Conservation (phyloP, 35 echinoderm and acorn worm species). For the Ophiothrix spiculata region DNA sequence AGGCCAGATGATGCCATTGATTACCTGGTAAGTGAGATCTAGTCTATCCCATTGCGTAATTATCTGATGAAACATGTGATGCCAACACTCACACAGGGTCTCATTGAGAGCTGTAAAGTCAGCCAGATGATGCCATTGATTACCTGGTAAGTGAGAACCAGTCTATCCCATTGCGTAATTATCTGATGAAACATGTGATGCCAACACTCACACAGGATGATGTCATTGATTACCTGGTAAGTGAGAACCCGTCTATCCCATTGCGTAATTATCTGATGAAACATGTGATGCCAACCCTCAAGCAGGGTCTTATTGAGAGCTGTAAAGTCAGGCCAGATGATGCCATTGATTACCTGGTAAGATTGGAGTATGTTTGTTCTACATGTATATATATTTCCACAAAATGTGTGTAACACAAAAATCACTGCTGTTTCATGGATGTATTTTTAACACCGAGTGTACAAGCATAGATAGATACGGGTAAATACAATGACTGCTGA, state of each 20-base stretch:
- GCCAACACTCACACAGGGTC: slow-evolving; percentile 93
- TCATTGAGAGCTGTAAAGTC: slow-evolving; percentile 98
- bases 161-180: no score
- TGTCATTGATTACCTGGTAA: no score
- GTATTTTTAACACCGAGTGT: no score
- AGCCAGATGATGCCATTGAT: slow-evolving; percentile 99
- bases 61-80: slow-evolving; percentile 99
- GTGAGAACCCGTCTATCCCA: slow-evolving; percentile 89
- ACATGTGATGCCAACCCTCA: slow-evolving; percentile 96
- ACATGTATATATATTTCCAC: no score
- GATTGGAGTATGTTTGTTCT: no score
- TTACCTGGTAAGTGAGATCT: slow-evolving; percentile 97
- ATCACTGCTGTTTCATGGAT: no score
- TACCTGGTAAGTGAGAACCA: slow-evolving; percentile 98
- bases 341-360: slow-evolving; percentile 98
- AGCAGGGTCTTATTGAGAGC: slow-evolving; percentile 92
- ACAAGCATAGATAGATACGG: no score
- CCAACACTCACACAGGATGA: no score
- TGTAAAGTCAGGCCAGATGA: slow-evolving; percentile 97
- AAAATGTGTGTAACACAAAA: no score
- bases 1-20: slow-evolving; percentile 99
- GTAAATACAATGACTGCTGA: no score
- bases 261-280: slow-evolving; percentile 97
- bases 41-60: slow-evolving; percentile 93
- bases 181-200: no score